Evolutionary conservation across 2,113 vertebrate species (phyloP).

Genomic region (Elephas maximus): DNA sequence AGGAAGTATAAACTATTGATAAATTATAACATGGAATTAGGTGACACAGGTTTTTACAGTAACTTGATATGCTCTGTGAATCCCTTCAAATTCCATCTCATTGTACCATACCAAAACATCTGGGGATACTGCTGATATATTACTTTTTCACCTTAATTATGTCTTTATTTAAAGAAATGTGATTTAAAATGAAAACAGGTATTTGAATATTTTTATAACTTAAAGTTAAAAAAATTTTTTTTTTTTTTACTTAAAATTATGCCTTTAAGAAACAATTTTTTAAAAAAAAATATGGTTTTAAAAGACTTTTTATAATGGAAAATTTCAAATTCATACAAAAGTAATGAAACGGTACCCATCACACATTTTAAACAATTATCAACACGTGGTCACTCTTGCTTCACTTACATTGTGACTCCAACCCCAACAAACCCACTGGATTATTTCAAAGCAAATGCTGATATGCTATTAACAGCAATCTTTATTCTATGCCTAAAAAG

Average conservation of each 20-base stretch:
- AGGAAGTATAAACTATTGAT: neutral
- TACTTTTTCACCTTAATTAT: neutral
- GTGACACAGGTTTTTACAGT: neutral
- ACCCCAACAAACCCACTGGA: neutral
- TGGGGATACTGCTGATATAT: neutral
- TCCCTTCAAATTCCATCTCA: neutral
- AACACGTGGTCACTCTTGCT: neutral
- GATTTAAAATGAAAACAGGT: constrained; percentile 24
- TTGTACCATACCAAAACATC: neutral
- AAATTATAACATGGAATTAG: neutral
- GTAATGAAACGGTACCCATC: neutral
- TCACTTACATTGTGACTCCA: neutral
- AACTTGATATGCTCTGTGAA: neutral
- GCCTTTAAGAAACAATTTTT: neutral
- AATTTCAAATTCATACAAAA: neutral
- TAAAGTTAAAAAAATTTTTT: too few species aligned
- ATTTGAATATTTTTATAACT: neutral
- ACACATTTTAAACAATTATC: constrained; percentile 22
- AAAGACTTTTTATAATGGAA: neutral
- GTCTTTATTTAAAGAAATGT: constrained; percentile 49
- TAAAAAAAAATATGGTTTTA: neutral
- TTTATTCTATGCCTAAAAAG: constrained; percentile 18
- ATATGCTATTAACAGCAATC: neutral
- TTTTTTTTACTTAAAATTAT: too few species aligned
- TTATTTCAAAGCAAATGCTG: constrained; percentile 3